phyloP scores from a whole-genome alignment of 2,113 vertebrate species.

The Percopsis transmontana region DNA sequence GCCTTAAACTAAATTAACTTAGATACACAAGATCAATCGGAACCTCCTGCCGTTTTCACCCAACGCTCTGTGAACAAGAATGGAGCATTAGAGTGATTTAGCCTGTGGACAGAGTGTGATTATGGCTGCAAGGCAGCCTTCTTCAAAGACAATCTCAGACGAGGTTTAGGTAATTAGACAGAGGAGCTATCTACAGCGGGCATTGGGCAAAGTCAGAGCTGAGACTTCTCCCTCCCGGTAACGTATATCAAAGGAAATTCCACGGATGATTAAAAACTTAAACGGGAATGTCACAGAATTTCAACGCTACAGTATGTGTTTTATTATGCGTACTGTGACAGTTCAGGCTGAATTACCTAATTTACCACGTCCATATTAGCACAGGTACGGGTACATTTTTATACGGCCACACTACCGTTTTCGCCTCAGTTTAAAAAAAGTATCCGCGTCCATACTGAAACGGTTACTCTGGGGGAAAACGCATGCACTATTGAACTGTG shows the following conservation, averaged over 20 bases:
- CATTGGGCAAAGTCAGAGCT: constrained; percentile 41
- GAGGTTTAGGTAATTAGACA: constrained; percentile 70
- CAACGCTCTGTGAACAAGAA: background rate
- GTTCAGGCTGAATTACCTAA: too few species aligned
- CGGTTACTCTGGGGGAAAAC: too few species aligned
- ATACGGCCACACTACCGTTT: too few species aligned
- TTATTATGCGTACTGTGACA: too few species aligned
- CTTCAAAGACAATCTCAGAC: constrained; percentile 67
- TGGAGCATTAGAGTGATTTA: constrained; percentile 53
- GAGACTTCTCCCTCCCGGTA: constrained; percentile 55
- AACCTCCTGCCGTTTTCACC: constrained; percentile 10
- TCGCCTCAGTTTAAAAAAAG: too few species aligned
- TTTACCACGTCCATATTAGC: too few species aligned
- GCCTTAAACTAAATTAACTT: constrained; percentile 51
- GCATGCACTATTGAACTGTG: too few species aligned
- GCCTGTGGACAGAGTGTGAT: constrained; percentile 54
- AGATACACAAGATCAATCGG: constrained; percentile 56
- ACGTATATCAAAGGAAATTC: constrained; percentile 68
- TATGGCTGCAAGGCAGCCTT: constrained; percentile 50
- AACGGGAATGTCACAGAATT: too few species aligned
- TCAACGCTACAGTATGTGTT: too few species aligned
- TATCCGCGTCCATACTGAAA: too few species aligned
- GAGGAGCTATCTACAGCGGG: constrained; percentile 52
- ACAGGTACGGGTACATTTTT: too few species aligned
- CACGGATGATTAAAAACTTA: constrained; percentile 64